Evolutionary conservation across 92 coral and sea anemone species (phyloP).

Genomic region (Zoanthus gigantus): DNA sequence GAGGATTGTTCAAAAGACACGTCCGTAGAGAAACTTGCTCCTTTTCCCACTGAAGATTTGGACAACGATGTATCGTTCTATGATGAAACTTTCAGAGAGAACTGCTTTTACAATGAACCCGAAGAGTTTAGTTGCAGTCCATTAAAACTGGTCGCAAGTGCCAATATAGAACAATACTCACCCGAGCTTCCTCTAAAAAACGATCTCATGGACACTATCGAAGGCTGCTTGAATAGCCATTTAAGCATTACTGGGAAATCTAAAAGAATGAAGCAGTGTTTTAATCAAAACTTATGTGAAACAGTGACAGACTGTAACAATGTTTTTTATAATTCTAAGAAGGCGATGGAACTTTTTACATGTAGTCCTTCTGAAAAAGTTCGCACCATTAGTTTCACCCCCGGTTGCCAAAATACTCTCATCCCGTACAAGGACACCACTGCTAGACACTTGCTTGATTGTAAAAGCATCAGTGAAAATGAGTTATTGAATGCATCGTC

Average conservation of each 20-base stretch:
- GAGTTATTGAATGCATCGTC: background rate
- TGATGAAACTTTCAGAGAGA: background rate
- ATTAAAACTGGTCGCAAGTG: background rate
- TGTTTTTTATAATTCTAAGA: background rate
- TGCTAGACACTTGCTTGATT: background rate
- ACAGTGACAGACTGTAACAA: background rate
- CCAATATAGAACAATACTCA: background rate
- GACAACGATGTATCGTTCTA: background rate
- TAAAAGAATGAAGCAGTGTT: background rate
- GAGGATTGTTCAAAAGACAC: background rate
- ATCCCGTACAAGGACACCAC: background rate
- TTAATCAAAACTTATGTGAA: background rate
- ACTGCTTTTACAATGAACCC: background rate
- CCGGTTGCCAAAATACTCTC: background rate
- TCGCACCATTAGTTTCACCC: background rate
- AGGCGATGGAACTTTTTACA: background rate
- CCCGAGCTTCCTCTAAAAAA: background rate
- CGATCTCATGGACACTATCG: background rate
- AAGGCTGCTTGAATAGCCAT: constrained; percentile 16
- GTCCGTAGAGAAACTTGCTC: background rate
- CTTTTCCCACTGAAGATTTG: background rate
- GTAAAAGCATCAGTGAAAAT: background rate
- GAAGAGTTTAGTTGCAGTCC: constrained; percentile 34
- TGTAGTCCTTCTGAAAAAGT: background rate
- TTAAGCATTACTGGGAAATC: constrained; percentile 8